phyloP scores from a whole-genome alignment of 2,797 vertebrate species.

The Cichlasoma orientale region DNA sequence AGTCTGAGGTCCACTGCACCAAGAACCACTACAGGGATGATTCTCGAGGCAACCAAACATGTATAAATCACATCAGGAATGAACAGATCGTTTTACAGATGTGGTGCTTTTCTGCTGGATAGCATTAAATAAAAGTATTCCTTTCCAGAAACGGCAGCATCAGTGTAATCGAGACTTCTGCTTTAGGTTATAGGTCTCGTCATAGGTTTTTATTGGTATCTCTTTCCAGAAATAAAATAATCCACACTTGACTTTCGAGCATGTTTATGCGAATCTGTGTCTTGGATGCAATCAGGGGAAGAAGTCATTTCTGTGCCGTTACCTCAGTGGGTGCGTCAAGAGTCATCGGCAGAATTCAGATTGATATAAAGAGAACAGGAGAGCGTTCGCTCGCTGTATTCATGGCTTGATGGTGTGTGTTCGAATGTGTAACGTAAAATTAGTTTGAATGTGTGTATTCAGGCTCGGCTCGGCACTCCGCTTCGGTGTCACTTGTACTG shows the following conservation, averaged over 20 bases:
- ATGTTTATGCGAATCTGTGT: constrained; percentile 28
- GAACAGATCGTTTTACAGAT: neutral
- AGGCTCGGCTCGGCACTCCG: constrained; percentile 1
- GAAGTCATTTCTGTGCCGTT: constrained; percentile 42
- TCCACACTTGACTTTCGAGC: constrained; percentile 6
- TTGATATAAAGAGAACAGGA: constrained; percentile 16
- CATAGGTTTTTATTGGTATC: neutral
- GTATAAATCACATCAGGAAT: neutral
- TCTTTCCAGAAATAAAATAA: constrained; percentile 16
- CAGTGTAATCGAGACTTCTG: neutral
- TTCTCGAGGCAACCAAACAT: neutral
- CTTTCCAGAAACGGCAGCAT: fast-evolving
- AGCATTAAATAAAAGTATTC: neutral
- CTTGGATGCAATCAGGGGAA: constrained; percentile 29
- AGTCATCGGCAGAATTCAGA: constrained; percentile 25
- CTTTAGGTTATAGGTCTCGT: neutral
- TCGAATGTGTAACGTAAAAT: constrained; percentile 18
- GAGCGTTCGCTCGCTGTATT: neutral
- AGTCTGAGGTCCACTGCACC: neutral
- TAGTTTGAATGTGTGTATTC: constrained; percentile 20
- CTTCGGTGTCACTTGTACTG: constrained; percentile 1
- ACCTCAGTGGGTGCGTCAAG: constrained; percentile 4
- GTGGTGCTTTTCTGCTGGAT: neutral
- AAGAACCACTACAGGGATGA: neutral
- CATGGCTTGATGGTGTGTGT: constrained; percentile 21